phyloP scores from a whole-genome alignment of 2,113 vertebrate genomes.

The Silurus meridionalis region DNA sequence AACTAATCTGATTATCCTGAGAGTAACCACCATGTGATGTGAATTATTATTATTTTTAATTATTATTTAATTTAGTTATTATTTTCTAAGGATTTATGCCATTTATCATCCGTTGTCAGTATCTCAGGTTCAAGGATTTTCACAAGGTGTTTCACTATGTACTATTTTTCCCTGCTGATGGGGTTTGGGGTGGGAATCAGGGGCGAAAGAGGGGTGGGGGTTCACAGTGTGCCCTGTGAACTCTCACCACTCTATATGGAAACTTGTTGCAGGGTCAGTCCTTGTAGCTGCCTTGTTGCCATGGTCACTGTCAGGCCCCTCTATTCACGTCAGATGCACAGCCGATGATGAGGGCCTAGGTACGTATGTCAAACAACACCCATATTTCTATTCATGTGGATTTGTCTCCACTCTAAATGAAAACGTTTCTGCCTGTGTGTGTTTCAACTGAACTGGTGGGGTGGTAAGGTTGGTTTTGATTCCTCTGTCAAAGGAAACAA shows the following conservation, averaged over 20 bases:
- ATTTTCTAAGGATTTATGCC: neutral
- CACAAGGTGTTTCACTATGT: slow-evolving; percentile 15
- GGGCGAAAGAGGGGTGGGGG: slow-evolving; percentile 82
- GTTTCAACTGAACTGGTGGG: slow-evolving; percentile 43
- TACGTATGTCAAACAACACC: slow-evolving; percentile 77
- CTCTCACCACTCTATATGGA: slow-evolving; percentile 95
- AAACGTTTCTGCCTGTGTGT: slow-evolving; percentile 41
- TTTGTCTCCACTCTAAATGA: slow-evolving; percentile 50
- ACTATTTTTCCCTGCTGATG: slow-evolving; percentile 16
- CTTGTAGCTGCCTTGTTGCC: slow-evolving; percentile 94
- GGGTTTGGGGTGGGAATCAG: slow-evolving; percentile 18
- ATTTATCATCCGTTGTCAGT: slow-evolving; percentile 1
- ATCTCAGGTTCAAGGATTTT: slow-evolving; percentile 10
- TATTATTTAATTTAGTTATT: no score
- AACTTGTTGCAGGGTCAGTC: slow-evolving; percentile 95
- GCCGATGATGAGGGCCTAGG: slow-evolving; percentile 86
- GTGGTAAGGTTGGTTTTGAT: slow-evolving; percentile 41
- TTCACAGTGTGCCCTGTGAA: slow-evolving; percentile 94
- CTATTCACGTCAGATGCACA: slow-evolving; percentile 85
- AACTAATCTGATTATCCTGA: neutral
- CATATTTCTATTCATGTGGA: slow-evolving; percentile 55
- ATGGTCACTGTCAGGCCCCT: slow-evolving; percentile 91
- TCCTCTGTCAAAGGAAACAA: slow-evolving; percentile 26
- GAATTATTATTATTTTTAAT: neutral
- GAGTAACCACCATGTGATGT: neutral